Conservation (phyloP, 2,888 invertebrate genomes). For the Eristalis intricaria region DNA sequence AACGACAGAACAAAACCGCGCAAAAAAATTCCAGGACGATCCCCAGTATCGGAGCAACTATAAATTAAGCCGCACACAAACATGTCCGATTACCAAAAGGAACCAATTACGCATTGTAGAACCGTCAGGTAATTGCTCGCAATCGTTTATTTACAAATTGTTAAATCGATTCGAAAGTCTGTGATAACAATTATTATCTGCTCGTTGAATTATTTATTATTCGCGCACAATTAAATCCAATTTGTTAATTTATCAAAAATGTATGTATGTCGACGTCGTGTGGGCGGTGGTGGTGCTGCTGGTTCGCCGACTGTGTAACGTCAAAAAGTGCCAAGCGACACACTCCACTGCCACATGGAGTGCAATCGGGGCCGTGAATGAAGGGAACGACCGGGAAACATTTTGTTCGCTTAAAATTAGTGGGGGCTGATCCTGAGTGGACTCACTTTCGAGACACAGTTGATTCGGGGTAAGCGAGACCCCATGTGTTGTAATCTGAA, state of each 20-base stretch:
- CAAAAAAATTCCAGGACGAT: neutral
- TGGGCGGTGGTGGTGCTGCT: neutral
- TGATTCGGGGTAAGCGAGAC: neutral
- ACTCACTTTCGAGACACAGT: conserved; percentile 13
- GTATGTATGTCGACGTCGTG: conserved; percentile 19
- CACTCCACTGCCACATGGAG: neutral
- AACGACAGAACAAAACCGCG: neutral
- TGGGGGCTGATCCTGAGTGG: neutral
- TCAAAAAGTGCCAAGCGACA: neutral
- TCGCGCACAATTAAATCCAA: conserved; percentile 71
- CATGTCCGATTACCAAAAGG: conserved; percentile 61
- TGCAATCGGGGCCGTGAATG: neutral
- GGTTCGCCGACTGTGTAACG: neutral
- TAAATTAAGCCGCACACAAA: conserved; percentile 61
- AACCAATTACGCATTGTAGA: conserved; percentile 67
- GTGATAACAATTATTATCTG: conserved; percentile 71
- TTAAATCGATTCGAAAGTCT: conserved; percentile 71
- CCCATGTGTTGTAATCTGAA: conserved; percentile 62
- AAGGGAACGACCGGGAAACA: neutral
- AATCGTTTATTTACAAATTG: conserved; percentile 71
- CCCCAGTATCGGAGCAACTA: conserved; percentile 27
- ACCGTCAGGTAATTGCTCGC: conserved; percentile 70
- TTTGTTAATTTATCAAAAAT: conserved; percentile 72
- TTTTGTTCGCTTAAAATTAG: conserved; percentile 25
- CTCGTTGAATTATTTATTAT: conserved; percentile 70